Conservation (phyloP, 1,140 invertebrate genomes). For the Aethina tumida region DNA sequence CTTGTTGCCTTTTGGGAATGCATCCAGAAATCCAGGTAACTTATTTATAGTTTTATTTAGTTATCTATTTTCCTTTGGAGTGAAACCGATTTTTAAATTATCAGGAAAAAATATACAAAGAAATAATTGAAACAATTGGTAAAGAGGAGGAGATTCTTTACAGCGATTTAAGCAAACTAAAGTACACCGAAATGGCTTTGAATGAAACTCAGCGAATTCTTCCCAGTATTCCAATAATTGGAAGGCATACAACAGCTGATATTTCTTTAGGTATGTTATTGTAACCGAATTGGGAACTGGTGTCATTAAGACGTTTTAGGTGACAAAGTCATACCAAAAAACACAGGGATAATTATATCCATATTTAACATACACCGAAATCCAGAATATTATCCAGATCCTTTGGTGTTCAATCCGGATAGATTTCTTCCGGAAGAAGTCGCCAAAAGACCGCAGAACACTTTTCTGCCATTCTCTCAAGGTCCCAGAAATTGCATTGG, state of each 20-base stretch:
- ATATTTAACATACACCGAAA: conserved; percentile 52
- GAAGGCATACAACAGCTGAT: conserved; percentile 44
- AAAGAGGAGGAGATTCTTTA: background rate
- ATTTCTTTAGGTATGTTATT: background rate
- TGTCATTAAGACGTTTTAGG: no score
- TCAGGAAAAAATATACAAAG: conserved; percentile 1
- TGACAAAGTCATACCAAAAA: conserved; percentile 32
- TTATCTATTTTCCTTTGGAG: background rate
- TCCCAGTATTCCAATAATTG: conserved; percentile 55
- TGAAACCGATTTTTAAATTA: background rate
- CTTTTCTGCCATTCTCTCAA: conserved; percentile 58
- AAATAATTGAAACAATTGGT: background rate
- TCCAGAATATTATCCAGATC: conserved; percentile 51
- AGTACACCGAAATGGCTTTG: conserved; percentile 51
- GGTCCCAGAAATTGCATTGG: conserved; percentile 56
- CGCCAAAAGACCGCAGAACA: conserved; percentile 43
- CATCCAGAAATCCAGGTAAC: conserved; percentile 1
- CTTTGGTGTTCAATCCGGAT: conserved; percentile 58
- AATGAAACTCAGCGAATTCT: conserved; percentile 50
- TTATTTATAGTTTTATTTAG: background rate
- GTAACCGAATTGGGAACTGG: no score
- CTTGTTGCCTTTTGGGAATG: no score
- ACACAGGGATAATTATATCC: conserved; percentile 37
- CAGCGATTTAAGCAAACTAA: conserved; percentile 45
- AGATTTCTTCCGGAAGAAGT: conserved; percentile 48